Evolutionary conservation across 2,888 invertebrate genomes (phyloP), one percentile per base, ranked within the genome.

Genomic region (Glaucopsyche alexis): DNA sequence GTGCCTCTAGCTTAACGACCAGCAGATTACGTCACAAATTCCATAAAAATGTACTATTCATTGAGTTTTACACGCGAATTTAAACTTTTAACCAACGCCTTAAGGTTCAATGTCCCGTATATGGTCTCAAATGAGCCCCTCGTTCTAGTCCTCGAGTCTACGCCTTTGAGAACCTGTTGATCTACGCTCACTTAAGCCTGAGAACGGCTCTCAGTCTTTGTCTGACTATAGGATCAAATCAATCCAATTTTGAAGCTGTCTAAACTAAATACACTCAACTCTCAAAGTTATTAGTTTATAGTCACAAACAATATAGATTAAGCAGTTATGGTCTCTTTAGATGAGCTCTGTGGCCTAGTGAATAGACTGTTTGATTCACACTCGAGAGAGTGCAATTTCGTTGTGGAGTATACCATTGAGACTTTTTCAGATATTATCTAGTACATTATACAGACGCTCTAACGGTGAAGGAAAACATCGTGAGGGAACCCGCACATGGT

Each of bases 151-250:
- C 66, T 66, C 42, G n/a, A 66, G 40, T 47, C 67, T 8, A 45
- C 14, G 66, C 67, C 67, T 69, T 69, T 69, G 67, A 65, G 38
- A 49, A 69, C 69, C 69, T 69, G 69, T 69, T 69, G 69, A 69
- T 69, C 45, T 69, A 7, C 69, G 29, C 69, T 69, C 8, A 14
- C 69, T 69, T 69, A 29, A 69, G 19, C 69, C 45, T 11, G 47
- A 45, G 42, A 13, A 67, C 67, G 16, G 67, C 7, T 67, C 47
- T 19, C 19, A 45, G 47, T 69, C 47, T 69, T 69, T 69, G 67
- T 47, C 66, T 14, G 42, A 16, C 67, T n/a, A 40, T 47, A 16
- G 47, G 42, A 16, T 69, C 29, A 14, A 49, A 69, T 69, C 47
- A 66, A 66, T 66, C 42, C 42, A 16, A 66, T 66, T n/a, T 66